Base-by-base conservation (phyloP, 2,797 vertebrate species). In the Microctenopoma lineatum region DNA sequence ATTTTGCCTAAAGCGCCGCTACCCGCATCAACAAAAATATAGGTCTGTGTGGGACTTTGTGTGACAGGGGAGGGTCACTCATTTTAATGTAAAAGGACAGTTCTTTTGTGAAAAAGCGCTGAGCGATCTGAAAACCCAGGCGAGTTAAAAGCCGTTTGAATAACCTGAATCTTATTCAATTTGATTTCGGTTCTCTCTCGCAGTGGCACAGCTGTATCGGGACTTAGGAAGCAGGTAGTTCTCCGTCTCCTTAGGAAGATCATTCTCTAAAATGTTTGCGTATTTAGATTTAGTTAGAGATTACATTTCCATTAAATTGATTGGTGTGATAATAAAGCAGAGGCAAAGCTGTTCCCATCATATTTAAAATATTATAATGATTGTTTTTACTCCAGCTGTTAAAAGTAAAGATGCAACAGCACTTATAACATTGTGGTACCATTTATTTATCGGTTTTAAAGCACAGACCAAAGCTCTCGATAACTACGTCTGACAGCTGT, bases 21-120 rank as follows among this genome's bases (percentile, higher is more conserved):
- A 89, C 87, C 79, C 86, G 87, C 87, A 91, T 93, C 89, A 91
- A 88, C 87, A 85, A 83, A 89, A 92, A 93, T 91, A 80, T 88
- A 87, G 87, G 90, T 90, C 85, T 90, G 84, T 45, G 73, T 79
- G 61, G 89, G 90, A 87, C 80, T 91, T 87, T 89, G 84, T 79
- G 81, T 87, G 94, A 92, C 87, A 59, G 92, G 70, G 91, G 77
- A 81, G 81, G 89, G 86, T 81, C 83, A 79, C 79, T 92, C 84
- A 87, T 90, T 89, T 90, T 94, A 95, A 96, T 95, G 84, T 27
- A 84, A 88, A 90, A 89, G 86, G 95, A 96, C 95, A 94, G 92
- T 85, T 91, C 92, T 90, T 95, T 95, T 91, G 93, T 94, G 77
- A 76, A 90, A 90, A 92, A 90, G 83, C 82, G 92, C 94, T 92